phyloP scores from a whole-genome alignment of 2,888 invertebrate species.

The Ichneumoninae sp. region DNA sequence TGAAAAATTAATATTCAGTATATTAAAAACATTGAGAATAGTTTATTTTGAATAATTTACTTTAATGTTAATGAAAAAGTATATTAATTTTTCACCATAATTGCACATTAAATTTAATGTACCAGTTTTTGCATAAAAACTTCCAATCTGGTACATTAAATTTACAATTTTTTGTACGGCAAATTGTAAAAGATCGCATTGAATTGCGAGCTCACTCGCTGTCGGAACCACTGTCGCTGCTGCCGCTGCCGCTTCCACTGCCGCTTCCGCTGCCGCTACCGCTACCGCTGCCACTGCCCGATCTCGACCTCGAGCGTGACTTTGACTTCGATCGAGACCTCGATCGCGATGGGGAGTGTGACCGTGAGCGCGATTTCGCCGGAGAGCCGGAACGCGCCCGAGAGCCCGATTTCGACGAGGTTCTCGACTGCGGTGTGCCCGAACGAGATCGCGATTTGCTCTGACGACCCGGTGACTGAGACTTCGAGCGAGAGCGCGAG shows the following conservation, averaged over 20 bases:
- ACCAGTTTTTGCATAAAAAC: no score
- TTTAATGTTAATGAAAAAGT: no score
- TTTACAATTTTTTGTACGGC: no score
- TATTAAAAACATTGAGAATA: no score
- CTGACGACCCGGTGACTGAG: constrained; percentile 76
- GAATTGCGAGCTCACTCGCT: constrained; percentile 74
- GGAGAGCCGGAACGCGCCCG: constrained; percentile 71
- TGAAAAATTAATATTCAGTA: no score
- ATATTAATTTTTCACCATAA: no score
- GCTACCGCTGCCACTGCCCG: constrained; percentile 79
- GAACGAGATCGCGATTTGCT: constrained; percentile 77
- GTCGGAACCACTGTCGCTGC: constrained; percentile 78
- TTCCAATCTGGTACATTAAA: no score
- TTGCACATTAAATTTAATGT: no score
- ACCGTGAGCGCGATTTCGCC: constrained; percentile 74
- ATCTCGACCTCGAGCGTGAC: constrained; percentile 76
- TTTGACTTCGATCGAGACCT: constrained; percentile 73
- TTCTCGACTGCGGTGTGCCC: constrained; percentile 75
- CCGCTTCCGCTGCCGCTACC: constrained; percentile 81
- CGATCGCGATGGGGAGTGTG: constrained; percentile 72
- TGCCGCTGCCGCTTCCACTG: constrained; percentile 80
- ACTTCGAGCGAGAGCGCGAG: constrained; percentile 74
- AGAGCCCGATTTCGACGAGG: constrained; percentile 74
- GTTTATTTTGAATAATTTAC: no score
- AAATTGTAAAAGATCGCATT: background rate